phyloP scores from a whole-genome alignment of 2,797 vertebrate species.

The Alfaro cultratus region DNA sequence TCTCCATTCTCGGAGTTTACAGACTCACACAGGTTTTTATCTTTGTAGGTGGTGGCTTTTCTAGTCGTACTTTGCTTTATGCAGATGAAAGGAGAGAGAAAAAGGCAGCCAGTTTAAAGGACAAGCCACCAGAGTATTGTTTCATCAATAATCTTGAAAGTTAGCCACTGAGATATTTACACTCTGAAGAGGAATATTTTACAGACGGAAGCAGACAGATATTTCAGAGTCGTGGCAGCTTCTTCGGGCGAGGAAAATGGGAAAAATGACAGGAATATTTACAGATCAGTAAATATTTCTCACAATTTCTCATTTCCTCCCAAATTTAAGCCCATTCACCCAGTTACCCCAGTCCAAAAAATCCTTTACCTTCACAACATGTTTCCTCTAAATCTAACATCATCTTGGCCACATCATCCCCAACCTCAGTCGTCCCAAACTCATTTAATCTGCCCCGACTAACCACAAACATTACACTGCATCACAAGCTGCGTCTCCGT shows the following conservation, averaged over 20 bases:
- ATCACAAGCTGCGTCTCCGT: background rate
- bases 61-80: constrained; percentile 23
- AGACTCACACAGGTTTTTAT: constrained; percentile 36
- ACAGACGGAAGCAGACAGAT: constrained; percentile 29
- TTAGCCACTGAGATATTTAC: constrained; percentile 47
- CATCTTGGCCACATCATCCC: constrained; percentile 69
- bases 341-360: constrained; percentile 49
- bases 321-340: constrained; percentile 54
- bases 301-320: constrained; percentile 49
- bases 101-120: constrained; percentile 17
- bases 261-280: constrained; percentile 66
- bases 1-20: constrained; percentile 58
- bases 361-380: constrained; percentile 68
- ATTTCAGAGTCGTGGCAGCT: constrained; percentile 16
- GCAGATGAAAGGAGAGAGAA: constrained; percentile 20
- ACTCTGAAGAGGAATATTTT: constrained; percentile 14
- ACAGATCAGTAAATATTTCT: constrained; percentile 62
- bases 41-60: constrained; percentile 30
- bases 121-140: constrained; percentile 39
- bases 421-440: constrained; percentile 69
- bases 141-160: constrained; percentile 27
- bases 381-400: constrained; percentile 72
- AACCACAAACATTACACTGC: constrained; percentile 40
- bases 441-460: constrained; percentile 66
- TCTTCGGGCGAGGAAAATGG: constrained; percentile 55